Evolutionary conservation across 2,888 invertebrate species (phyloP), one percentile per base, ranked within the genome.

Genomic region (Steromphala cineraria): DNA sequence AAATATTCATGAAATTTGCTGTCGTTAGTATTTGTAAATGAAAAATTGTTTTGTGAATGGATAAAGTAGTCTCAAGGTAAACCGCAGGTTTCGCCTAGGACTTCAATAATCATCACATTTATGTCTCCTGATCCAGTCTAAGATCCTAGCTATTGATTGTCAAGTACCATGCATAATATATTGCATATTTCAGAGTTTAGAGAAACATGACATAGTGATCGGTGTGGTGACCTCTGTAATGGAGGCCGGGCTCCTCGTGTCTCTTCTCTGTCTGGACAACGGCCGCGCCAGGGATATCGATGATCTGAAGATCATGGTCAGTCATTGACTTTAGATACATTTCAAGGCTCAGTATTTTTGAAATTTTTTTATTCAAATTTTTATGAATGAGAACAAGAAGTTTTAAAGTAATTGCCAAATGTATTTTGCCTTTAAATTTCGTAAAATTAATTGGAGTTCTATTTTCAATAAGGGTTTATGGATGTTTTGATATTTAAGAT

Each of bases 231-330:
- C 89, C 10, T 89, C 91, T 2, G 92, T 94, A 76, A 90, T 92
- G 76, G 92, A 92, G 4, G 88, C 90, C 53, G 94, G 94, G 19
- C 87, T 94, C 2, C 87, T 91, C 21, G 81, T 98, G 87, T 97
- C 96, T 94, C 96, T 98, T 31, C 94, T 98, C 76, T 98, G 97
- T 94, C 96, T 97, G 81, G 96, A 96, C 82, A 96, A 96, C 85
- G 96, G 96, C 78, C 95, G 95, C 86, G 96, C 96, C 71, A 95
- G 96, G 93, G 96, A 97, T 94, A 96, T 98, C 76, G 96, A 96
- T 78, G 97, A 98, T 93, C 95, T 98, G 86, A 96, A 96, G 93
- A 96, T 98, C 81, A 97, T 97, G 95, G 98, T 97, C 94, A 92
- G 91, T 85, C 28, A 4, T 36, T 36, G 4, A 4, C 36, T 4